Evolutionary conservation across 2,797 vertebrate genomes (phyloP), one percentile per base, ranked within the genome.

Genomic region (Chiropotes sagulatus): DNA sequence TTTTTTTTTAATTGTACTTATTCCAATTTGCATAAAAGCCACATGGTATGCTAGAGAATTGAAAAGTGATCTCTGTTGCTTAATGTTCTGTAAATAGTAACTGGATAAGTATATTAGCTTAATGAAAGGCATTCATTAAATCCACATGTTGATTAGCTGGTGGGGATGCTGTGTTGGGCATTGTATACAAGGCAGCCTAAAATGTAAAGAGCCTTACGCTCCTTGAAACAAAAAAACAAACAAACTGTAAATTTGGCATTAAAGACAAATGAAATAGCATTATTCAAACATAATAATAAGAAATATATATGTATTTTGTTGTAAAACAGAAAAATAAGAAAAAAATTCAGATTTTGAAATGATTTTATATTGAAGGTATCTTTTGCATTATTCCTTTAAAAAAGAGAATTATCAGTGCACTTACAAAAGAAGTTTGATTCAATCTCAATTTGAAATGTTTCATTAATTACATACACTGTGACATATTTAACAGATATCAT

Each of bases 121-220:
- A 92, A 97, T 88, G 94, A 97, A 95, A 97, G 95, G 48, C 46
- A 85, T 75, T 93, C 87, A 85, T 96, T 97, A 92, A 97, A 26
- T 24, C 41, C 41, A 90, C 44, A 73, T 96, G 24, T 90, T 75
- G 96, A 92, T 58, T 83, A 36, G n/a, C 33, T 85, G n/a, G 54
- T 70, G n/a, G 52, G 70, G 15, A 85, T 20, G 1, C 14, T 73
- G 46, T 54, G 5, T 46, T 90, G 72, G 67, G 36, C 36, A 61
- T 36, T 54, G 33, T 39, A 75, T 64, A 44, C 11, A 92, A 96
- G 64, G 28, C 57, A 52, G 17, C 28, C 95, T 90, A 93, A 93
- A 84, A 78, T 78, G 22, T 61, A 78, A 3, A 75, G 9, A 41
- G 61, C 4, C 39, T 58, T 50, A n/a, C 1, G 19, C 0, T 88